A percentile compares a stretch with the other conserved stretches of the same genome.
Conservation (phyloP, 2,888 invertebrate genomes). For the Drosophila falleni region DNA sequence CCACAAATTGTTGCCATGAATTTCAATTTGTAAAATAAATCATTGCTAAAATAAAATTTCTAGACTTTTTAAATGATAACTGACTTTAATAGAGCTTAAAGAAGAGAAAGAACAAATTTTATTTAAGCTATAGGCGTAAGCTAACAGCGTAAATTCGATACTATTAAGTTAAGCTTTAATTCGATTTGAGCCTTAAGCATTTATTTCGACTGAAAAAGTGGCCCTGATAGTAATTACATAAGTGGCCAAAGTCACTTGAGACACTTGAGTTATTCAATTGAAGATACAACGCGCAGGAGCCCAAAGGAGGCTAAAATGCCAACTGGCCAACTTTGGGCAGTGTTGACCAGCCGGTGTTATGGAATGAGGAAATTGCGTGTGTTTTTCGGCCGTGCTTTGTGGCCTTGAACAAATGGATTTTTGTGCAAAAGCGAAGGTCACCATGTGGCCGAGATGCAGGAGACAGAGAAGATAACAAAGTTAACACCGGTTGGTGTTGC, state of each 20-base stretch:
- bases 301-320: conserved; percentile 2
- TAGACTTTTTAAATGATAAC: no score
- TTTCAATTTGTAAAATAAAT: neutral
- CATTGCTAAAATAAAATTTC: no score
- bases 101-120: neutral
- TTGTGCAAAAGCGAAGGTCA: conserved; percentile 47
- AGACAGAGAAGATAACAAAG: conserved; percentile 38
- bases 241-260: conserved; percentile 34
- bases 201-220: conserved; percentile 3
- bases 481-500: conserved; percentile 31
- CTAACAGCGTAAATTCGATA: neutral
- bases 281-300: conserved; percentile 2
- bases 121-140: no score
- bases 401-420: conserved; percentile 59
- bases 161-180: conserved; percentile 14
- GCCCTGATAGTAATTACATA: conserved; percentile 45
- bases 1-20: neutral
- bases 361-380: conserved; percentile 8
- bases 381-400: conserved; percentile 22
- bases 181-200: conserved; percentile 5
- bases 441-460: neutral
- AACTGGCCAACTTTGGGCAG: conserved; percentile 4
- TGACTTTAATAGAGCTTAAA: neutral
- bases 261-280: conserved; percentile 35
- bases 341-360: conserved; percentile 1